These are phyloP conservation scores for Melanogrammus aeglefinus DNA, from an alignment of 2,797 vertebrate genomes.

Conservation along the genomic window DNA sequence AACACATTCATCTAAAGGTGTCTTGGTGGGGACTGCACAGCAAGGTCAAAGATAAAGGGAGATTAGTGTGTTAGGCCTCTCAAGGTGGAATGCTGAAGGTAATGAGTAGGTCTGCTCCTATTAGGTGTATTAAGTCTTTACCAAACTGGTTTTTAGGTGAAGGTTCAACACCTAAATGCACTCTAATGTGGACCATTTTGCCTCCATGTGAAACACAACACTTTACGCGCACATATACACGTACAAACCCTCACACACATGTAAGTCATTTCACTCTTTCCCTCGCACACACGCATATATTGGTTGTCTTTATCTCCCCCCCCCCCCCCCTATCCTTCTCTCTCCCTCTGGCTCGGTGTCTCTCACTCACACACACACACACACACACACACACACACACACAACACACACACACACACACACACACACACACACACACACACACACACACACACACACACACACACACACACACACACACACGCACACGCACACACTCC, in stretches of 20 bases:
- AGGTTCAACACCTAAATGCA: neutral
- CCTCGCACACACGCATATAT: neutral
- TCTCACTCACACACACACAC: neutral
- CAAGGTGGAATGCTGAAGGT: conserved; percentile 34
- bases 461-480: conserved; percentile 1
- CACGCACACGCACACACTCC: neutral
- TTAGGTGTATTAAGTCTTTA: neutral
- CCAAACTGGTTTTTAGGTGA: neutral
- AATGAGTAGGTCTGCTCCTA: conserved; percentile 35
- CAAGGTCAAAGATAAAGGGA: conserved; percentile 39
- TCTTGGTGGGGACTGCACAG: conserved; percentile 30
- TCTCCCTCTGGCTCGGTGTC: too few species aligned
- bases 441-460: neutral
- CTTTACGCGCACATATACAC: neutral
- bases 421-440: neutral
- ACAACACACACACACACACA: conserved; percentile 2
- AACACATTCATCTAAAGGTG: conserved; percentile 50
- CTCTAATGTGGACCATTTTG: neutral
- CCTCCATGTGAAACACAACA: neutral
- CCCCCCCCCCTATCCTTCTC: neutral
- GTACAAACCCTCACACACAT: neutral
- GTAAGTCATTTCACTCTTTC: neutral
- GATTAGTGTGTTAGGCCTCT: conserved; percentile 36
- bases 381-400: neutral
- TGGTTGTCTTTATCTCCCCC: neutral